Evolutionary conservation across 2,113 vertebrate species (phyloP).

Genomic region (Pygoscelis adeliae): DNA sequence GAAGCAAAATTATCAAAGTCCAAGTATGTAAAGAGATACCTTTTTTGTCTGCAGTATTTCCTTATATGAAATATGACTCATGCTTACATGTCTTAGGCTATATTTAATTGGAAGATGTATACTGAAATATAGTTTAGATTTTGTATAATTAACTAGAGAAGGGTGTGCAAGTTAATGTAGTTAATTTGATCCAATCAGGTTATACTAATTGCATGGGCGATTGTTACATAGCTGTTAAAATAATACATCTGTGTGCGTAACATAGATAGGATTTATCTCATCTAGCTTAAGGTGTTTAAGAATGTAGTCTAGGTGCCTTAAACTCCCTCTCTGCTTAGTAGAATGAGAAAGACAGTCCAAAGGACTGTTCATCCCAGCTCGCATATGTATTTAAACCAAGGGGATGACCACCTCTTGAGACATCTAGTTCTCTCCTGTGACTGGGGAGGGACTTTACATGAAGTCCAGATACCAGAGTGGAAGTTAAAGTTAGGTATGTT

Average conservation of each 20-base stretch:
- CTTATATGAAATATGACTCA: background rate
- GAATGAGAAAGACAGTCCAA: background rate
- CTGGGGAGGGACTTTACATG: background rate
- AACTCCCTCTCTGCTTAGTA: background rate
- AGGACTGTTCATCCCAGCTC: background rate
- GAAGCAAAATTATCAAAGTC: conserved; percentile 94
- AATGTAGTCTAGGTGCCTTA: background rate
- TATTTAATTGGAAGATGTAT: background rate
- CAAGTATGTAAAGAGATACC: conserved; percentile 77
- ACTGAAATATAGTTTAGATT: background rate
- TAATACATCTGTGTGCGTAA: background rate
- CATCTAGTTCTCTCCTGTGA: background rate
- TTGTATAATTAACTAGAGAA: background rate
- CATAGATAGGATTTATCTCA: background rate
- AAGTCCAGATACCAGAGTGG: background rate
- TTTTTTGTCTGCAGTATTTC: background rate
- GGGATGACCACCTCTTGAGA: background rate
- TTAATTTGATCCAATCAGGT: background rate
- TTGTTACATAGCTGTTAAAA: background rate
- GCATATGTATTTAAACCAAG: background rate
- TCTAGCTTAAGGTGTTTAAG: background rate
- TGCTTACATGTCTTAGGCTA: background rate
- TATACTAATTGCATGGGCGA: background rate
- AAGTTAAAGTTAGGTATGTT: background rate
- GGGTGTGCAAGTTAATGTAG: background rate